Evolutionary conservation across 2,113 vertebrate genomes (phyloP).

Genomic region (Nicator chloris): DNA sequence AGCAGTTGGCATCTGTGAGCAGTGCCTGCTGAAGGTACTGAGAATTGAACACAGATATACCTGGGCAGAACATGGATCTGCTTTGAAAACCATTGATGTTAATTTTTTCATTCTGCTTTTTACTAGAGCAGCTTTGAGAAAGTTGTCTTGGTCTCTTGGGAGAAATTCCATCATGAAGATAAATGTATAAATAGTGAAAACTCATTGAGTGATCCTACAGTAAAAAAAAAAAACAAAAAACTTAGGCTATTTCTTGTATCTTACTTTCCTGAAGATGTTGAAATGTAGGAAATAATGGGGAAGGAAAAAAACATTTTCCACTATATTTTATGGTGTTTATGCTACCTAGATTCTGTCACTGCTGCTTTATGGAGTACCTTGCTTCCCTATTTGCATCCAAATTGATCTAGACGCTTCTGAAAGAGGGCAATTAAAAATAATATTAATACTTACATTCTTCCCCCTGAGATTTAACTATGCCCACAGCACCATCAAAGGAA

Average conservation of each 20-base stretch:
- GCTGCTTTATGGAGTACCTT: background rate
- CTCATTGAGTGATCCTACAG: background rate
- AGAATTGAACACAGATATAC: accelerated
- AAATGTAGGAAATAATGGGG: background rate
- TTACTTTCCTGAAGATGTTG: background rate
- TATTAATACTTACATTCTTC: background rate
- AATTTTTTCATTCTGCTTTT: constrained; percentile 7
- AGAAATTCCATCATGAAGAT: background rate
- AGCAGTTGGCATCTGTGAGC: background rate
- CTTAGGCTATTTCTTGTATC: background rate
- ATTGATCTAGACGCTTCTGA: background rate
- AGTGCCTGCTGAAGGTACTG: background rate
- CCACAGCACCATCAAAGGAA: background rate
- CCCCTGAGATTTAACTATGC: background rate
- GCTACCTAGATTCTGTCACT: background rate
- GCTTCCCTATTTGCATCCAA: background rate
- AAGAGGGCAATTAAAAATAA: background rate
- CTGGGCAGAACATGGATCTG: background rate
- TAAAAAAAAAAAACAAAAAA: background rate
- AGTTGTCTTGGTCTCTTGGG: background rate
- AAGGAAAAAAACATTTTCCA: background rate
- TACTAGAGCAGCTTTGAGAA: background rate
- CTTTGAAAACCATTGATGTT: background rate
- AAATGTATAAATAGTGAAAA: constrained; percentile 21
- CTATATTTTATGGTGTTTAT: background rate